Percentiles rank a stretch among this genome's conserved stretches.
These are phyloP conservation scores for Baccha elongata DNA, from an alignment of 2,888 invertebrate genomes.

Conservation along the genomic window DNA sequence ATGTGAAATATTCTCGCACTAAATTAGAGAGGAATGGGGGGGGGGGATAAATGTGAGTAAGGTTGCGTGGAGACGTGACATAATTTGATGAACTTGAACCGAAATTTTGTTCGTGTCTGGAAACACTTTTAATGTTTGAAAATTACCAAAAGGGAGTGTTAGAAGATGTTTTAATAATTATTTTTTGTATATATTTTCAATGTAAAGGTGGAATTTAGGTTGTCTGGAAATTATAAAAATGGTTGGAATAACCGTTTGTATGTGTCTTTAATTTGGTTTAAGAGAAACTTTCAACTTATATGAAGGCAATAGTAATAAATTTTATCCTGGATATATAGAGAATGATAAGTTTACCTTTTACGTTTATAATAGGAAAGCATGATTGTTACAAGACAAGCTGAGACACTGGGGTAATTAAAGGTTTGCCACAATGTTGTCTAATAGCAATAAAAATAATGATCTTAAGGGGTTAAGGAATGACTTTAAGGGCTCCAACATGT, in stretches of 20 bases:
- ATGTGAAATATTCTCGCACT: slow-evolving; percentile 6
- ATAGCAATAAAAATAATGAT: background rate
- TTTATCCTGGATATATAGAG: too few relatives aligned
- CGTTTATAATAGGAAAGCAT: too few relatives aligned
- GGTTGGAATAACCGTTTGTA: too few relatives aligned
- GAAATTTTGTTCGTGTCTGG: slow-evolving; percentile 49
- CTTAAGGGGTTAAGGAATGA: background rate
- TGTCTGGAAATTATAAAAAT: background rate
- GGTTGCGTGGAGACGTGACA: slow-evolving; percentile 45
- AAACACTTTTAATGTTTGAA: slow-evolving; percentile 26
- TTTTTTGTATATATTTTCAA: background rate
- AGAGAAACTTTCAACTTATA: too few relatives aligned
- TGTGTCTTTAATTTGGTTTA: too few relatives aligned
- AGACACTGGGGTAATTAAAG: background rate
- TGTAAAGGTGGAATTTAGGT: background rate
- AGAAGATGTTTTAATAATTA: background rate
- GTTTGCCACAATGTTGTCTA: background rate
- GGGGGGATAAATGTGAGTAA: background rate
- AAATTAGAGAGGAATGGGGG: background rate
- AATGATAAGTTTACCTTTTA: too few relatives aligned
- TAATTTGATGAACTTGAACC: slow-evolving; percentile 63
- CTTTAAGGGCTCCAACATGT: background rate
- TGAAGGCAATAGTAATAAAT: too few relatives aligned
- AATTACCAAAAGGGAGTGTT: slow-evolving; percentile 13
- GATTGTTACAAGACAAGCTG: too few relatives aligned